These are phyloP conservation scores for Perca flavescens DNA, from an alignment of 2,113 vertebrate genomes.

Conservation along the genomic window DNA sequence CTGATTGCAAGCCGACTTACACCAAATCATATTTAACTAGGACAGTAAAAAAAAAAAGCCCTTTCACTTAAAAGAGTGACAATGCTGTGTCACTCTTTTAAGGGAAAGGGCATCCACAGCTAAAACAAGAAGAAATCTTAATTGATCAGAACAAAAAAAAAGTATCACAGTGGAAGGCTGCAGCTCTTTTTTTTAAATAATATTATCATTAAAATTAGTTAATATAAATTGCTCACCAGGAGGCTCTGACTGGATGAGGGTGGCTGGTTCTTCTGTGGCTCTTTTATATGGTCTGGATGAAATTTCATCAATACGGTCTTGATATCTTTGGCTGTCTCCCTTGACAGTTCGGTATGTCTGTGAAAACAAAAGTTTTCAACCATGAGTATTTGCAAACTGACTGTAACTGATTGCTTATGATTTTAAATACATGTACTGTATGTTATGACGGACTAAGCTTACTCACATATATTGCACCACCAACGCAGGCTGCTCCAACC, in stretches of 20 bases:
- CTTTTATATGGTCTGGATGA: constrained; percentile 47
- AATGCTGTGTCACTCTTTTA: no score
- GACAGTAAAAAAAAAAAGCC: neutral
- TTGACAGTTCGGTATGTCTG: constrained; percentile 75
- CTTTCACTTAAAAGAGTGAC: neutral
- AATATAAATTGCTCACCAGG: constrained; percentile 58
- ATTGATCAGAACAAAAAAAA: neutral
- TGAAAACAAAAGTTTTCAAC: neutral
- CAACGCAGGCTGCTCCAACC: constrained; percentile 86
- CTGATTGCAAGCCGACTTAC: constrained; percentile 1
- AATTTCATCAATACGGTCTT: constrained; percentile 74
- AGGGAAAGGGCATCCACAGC: constrained; percentile 18
- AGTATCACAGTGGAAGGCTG: neutral
- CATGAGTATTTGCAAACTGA: neutral
- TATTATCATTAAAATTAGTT: neutral
- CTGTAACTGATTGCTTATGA: neutral
- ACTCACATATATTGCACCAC: constrained; percentile 88
- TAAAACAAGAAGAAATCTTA: constrained; percentile 17
- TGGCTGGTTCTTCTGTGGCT: neutral
- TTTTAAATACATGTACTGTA: neutral
- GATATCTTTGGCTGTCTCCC: constrained; percentile 75
- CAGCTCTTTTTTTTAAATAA: neutral
- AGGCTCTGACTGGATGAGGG: constrained; percentile 40
- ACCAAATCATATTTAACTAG: neutral
- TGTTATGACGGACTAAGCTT: neutral